Conservation (phyloP, 1,140 invertebrate genomes). For the Sitophilus oryzae region DNA sequence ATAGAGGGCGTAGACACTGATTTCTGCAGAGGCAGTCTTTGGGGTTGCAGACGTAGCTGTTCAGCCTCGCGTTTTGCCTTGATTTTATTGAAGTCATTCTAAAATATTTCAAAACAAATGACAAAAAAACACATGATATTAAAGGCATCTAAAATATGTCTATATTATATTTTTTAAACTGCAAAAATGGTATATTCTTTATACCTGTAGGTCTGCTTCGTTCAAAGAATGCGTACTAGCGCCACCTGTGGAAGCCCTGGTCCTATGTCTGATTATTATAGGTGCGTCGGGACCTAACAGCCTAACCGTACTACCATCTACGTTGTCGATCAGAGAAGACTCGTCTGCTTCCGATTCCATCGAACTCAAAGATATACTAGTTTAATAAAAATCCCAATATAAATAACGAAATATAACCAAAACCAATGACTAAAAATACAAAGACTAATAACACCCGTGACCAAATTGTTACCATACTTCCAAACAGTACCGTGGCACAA, state of each 20-base stretch:
- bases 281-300: constrained; percentile 42
- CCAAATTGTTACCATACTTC: too few species aligned
- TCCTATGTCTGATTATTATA: constrained; percentile 38
- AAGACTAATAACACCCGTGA: too few species aligned
- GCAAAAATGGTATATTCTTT: too few species aligned
- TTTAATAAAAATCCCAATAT: constrained; percentile 22
- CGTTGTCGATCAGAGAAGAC: constrained; percentile 47
- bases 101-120: constrained; percentile 20
- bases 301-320: constrained; percentile 48
- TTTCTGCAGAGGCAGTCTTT: constrained; percentile 78
- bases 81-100: constrained; percentile 53
- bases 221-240: constrained; percentile 79
- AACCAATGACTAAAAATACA: too few species aligned
- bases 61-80: constrained; percentile 55
- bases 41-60: constrained; percentile 56
- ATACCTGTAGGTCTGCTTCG: constrained; percentile 70
- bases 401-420: too few species aligned
- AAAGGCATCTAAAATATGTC: constrained; percentile 13
- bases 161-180: too few species aligned
- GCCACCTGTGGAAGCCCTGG: constrained; percentile 48
- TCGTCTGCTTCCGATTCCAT: constrained; percentile 67
- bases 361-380: constrained; percentile 64
- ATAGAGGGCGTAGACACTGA: constrained; percentile 86
- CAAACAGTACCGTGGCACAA: too few species aligned
- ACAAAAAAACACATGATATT: background rate